phyloP scores from a whole-genome alignment of 1,140 invertebrate species.

The Diorhabda carinulata region DNA sequence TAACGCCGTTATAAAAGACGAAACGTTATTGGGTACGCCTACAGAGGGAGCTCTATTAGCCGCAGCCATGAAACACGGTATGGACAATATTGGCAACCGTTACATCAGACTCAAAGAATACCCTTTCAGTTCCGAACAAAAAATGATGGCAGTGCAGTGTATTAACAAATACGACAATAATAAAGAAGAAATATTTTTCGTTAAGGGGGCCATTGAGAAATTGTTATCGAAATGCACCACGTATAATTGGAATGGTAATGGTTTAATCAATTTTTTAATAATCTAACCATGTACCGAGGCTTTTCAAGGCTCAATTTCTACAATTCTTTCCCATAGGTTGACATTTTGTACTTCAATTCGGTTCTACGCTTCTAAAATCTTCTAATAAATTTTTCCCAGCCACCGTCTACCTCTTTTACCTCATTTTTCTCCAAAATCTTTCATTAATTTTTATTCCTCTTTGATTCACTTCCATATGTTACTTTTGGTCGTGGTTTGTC shows the following conservation, averaged over 20 bases:
- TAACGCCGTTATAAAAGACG: constrained; percentile 87
- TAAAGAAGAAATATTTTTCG: constrained; percentile 80
- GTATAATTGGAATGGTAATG: constrained; percentile 69
- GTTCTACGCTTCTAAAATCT: too few relatives aligned
- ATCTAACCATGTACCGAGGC: too few relatives aligned
- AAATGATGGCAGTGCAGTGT: constrained; percentile 98
- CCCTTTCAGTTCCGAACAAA: constrained; percentile 95
- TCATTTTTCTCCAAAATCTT: too few relatives aligned
- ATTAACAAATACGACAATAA: constrained; percentile 70
- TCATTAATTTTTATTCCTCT: too few relatives aligned
- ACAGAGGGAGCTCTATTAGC: constrained; percentile 95
- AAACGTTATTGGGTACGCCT: constrained; percentile 87
- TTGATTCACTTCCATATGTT: too few relatives aligned
- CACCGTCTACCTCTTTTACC: too few relatives aligned
- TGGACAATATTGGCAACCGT: constrained; percentile 76
- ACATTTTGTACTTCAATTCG: too few relatives aligned
- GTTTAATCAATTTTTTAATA: too few relatives aligned
- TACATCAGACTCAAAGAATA: constrained; percentile 90
- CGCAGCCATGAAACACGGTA: constrained; percentile 86
- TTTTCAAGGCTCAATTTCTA: too few relatives aligned
- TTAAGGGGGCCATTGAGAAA: constrained; percentile 90
- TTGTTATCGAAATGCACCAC: constrained; percentile 83
- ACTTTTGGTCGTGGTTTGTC: too few relatives aligned
- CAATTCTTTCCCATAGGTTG: too few relatives aligned
- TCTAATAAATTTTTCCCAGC: too few relatives aligned